Evolutionary conservation across 2,888 invertebrate species (phyloP).

Genomic region (Schrankia costaestrigalis): DNA sequence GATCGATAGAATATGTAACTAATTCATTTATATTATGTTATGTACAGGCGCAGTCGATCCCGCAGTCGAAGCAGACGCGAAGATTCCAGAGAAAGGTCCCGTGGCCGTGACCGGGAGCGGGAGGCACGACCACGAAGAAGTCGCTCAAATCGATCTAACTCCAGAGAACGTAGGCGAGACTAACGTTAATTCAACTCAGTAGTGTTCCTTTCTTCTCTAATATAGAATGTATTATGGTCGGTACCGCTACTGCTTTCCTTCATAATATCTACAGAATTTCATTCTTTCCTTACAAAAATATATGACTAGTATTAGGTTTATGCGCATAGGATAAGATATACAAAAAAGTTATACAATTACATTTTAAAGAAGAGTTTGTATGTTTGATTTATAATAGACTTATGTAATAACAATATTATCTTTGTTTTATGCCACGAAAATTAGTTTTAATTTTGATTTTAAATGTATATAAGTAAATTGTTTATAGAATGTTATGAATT

Average conservation of each 20-base stretch:
- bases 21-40: too few relatives aligned
- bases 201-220: slow-evolving; percentile 14
- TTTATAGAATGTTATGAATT: too few relatives aligned
- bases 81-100: slow-evolving; percentile 55
- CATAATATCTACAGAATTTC: neutral
- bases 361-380: too few relatives aligned
- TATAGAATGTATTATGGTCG: slow-evolving; percentile 8
- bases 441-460: too few relatives aligned
- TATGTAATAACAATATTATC: too few relatives aligned
- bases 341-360: too few relatives aligned
- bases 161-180: slow-evolving; percentile 64
- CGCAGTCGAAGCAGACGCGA: slow-evolving; percentile 58
- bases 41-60: slow-evolving; percentile 54
- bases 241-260: neutral
- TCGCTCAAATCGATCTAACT: slow-evolving; percentile 63
- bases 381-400: too few relatives aligned
- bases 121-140: slow-evolving; percentile 59
- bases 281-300: too few relatives aligned
- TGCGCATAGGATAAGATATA: slow-evolving; percentile 2
- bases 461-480: too few relatives aligned
- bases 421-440: too few relatives aligned
- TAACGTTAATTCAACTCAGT: slow-evolving; percentile 27
- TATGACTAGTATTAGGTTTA: neutral
- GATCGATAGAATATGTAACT: too few relatives aligned
- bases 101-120: slow-evolving; percentile 51